Base-by-base conservation (phyloP, 1,140 invertebrate genomes). In the Drosophila willistoni region DNA sequence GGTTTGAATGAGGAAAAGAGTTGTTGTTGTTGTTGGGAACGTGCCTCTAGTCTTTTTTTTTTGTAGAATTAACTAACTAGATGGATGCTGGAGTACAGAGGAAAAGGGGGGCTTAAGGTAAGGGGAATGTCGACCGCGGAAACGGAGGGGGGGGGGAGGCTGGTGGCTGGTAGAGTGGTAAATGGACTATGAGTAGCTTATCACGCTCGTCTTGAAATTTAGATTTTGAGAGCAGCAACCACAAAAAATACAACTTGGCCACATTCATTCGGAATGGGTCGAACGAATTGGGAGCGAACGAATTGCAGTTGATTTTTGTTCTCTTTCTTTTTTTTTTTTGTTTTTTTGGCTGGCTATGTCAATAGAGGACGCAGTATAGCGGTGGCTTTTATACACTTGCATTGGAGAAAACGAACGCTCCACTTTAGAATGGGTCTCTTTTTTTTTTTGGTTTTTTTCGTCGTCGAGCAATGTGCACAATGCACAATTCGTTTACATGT, bases 141-240 rank as follows among this genome's bases (percentile, higher is more conserved):
- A 22, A 2, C 19, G 1, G 19, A 22, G 1, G 12, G 44, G 9
- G 1, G 12, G 44, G 9, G 17, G 44, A 6, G 44, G 3, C 44
- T 9, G 14, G n/a, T 14, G 44, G 19, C 19, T 22, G 19, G 22
- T 25, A 4, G n/a, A 14, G n/a, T 47, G 14, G 44, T 51, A 51
- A 51, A 51, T 51, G 44, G 44, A 51, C 17, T 51, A 51, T 51
- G 44, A 51, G 17, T 51, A 51, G 44, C 44, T 51, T 51, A 51
- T 51, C 44, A 51, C 44, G 44, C 44, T 51, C 17, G 44, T 51
- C 17, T 51, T 51, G 44, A 51, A 51, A 51, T 51, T 51, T 51
- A 22, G 44, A 51, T 51, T 51, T 51, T 22, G 44, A 51, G 44
- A 51, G 17, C 44, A 51, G 9, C 17, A 51, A 51, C 17, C 2